Evolutionary conservation across 1,140 invertebrate species (phyloP).

Genomic region (Sycophaga agraensis): DNA sequence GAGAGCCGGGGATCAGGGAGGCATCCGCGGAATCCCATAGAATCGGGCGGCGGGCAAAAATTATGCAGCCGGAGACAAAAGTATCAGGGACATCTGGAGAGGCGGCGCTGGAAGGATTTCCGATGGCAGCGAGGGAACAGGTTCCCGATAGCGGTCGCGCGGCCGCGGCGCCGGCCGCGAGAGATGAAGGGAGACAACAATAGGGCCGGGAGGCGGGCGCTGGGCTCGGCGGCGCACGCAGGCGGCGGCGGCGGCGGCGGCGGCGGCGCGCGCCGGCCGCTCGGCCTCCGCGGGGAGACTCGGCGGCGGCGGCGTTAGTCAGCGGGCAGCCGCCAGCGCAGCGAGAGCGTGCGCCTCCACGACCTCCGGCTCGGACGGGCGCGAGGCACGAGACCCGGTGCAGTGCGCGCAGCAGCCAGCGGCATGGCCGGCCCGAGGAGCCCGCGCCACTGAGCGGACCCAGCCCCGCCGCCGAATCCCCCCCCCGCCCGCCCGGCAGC

Average conservation of each 20-base stretch:
- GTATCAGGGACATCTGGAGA: no score
- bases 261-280: neutral
- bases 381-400: neutral
- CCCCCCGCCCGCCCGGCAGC: neutral
- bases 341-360: conserved; percentile 25
- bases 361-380: neutral
- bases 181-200: neutral
- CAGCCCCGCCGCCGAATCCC: no score
- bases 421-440: neutral
- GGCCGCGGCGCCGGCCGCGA: no score
- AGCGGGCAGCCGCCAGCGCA: conserved; percentile 51
- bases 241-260: conserved; percentile 19
- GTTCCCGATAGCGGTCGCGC: conserved; percentile 3
- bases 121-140: conserved; percentile 12
- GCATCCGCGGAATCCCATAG: no score
- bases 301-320: conserved; percentile 40
- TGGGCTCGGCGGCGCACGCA: neutral
- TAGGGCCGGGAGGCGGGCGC: neutral
- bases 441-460: neutral
- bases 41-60: no score
- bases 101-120: neutral
- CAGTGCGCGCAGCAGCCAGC: neutral
- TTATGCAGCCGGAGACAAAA: no score
- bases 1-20: no score
- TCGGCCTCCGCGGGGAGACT: no score